Conservation (phyloP, 2,888 invertebrate species). For the Lasioglossum morio region DNA sequence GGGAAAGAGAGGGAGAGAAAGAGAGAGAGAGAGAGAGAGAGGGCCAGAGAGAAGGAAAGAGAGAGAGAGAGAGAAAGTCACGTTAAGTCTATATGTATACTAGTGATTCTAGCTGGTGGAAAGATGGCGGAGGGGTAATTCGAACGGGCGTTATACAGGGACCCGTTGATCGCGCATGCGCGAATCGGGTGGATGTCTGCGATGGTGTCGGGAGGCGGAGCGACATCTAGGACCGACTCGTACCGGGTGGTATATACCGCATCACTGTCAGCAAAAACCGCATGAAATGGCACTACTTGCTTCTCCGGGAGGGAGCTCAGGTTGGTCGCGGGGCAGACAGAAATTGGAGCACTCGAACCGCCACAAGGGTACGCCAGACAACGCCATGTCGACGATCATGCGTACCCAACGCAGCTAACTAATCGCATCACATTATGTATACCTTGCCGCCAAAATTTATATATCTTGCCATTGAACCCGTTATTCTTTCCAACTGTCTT, state of each 20-base stretch:
- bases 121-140: constrained; percentile 73
- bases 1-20: not conserved
- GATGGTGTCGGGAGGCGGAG: constrained; percentile 70
- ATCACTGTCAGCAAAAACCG: constrained; percentile 66
- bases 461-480: not conserved
- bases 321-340: constrained; percentile 38
- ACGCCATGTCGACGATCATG: constrained; percentile 60
- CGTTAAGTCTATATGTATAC: constrained; percentile 51
- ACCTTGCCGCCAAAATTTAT: not conserved
- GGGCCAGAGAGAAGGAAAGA: constrained; percentile 30
- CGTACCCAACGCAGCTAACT: constrained; percentile 33
- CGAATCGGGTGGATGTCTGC: constrained; percentile 40
- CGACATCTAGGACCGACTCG: constrained; percentile 49
- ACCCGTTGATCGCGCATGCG: constrained; percentile 61
- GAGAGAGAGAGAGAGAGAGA: constrained; percentile 32
- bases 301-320: constrained; percentile 41
- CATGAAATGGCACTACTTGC: constrained; percentile 61
- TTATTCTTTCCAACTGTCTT: not conserved
- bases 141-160: constrained; percentile 68
- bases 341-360: constrained; percentile 36
- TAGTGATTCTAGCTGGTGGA: constrained; percentile 58
- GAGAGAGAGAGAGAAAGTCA: constrained; percentile 37
- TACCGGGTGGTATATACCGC: constrained; percentile 65
- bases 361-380: constrained; percentile 42
- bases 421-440: not conserved